Evolutionary conservation across 2,888 invertebrate genomes (phyloP), one percentile per base, ranked within the genome.

Genomic region (Tinea trinotella): DNA sequence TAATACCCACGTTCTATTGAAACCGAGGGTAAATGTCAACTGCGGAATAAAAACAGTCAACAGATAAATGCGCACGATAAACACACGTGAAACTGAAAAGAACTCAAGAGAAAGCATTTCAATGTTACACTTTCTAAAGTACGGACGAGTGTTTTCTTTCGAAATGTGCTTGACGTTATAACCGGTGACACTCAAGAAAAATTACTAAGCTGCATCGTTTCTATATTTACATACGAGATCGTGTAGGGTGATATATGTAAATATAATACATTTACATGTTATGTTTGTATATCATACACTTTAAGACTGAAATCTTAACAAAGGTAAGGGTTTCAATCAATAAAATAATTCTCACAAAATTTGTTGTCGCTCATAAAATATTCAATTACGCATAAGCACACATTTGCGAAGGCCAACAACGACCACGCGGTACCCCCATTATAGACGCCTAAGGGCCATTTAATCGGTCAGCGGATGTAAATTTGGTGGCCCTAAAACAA

Each of bases 391-490:
- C 82, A 82, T 82, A 83, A 79, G 85, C 75, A 84, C 83, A 83
- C 85, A 84, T 82, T 84, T 78, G 80, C 74, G 76, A 78, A 81
- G 81, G 81, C 83, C 70, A 81, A 81, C 85, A 80, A 80, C 84
- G 81, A 83, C 82, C 84, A 84, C 77, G 82, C 84, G 85, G 85
- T 75, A 81, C 83, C 83, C 84, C 85, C 83, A 84, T 84, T 85
- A 84, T 84, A 84, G 85, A 82, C 80, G 83, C 85, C 84, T 83
- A 83, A 84, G 83, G 85, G 85, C 83, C 83, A 83, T 85, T 84
- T 85, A 85, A 84, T 85, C 84, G 85, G 85, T 85, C 85, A 85
- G 85, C 80, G 79, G 78, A 85, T 84, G 85, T 84, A 85, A 84
- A 84, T 84, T 82, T 77, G 72, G 67, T 71, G 72, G 80, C 81